Conservation (phyloP, 2,888 invertebrate species). For the Hetaerina titia region DNA sequence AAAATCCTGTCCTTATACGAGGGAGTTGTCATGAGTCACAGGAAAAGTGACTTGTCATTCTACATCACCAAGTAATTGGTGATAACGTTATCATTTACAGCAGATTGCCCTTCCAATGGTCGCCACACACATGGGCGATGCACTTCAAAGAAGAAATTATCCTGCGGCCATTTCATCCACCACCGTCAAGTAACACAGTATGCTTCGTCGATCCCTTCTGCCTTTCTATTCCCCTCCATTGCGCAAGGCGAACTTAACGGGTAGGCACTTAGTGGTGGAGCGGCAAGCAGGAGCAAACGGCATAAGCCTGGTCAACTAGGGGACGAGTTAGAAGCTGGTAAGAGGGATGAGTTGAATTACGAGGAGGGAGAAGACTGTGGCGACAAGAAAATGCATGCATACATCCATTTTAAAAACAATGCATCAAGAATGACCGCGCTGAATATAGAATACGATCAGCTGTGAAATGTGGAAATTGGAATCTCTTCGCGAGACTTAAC, state of each 20-base stretch:
- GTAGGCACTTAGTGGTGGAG: neutral
- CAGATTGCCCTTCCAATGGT: neutral
- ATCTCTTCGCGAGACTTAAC: too few species aligned
- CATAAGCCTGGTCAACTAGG: neutral
- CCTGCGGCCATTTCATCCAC: neutral
- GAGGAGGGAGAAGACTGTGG: neutral
- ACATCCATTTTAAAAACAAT: neutral
- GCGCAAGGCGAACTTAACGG: slow-evolving; percentile 16
- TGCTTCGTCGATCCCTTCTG: neutral
- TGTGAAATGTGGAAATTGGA: neutral
- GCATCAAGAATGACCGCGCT: neutral
- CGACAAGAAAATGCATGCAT: neutral
- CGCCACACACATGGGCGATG: neutral
- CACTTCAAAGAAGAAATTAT: neutral
- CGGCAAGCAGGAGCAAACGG: slow-evolving; percentile 13
- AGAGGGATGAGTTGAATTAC: neutral
- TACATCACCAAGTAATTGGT: neutral
- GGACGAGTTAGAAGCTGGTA: neutral
- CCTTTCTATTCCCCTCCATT: neutral
- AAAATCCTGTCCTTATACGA: too few species aligned
- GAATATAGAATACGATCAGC: neutral
- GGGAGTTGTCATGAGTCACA: neutral
- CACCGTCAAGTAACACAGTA: neutral
- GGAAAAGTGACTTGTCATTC: neutral
- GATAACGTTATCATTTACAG: neutral